phyloP scores from a whole-genome alignment of 2,113 vertebrate genomes.

The Chamaetylas fuelleborni region DNA sequence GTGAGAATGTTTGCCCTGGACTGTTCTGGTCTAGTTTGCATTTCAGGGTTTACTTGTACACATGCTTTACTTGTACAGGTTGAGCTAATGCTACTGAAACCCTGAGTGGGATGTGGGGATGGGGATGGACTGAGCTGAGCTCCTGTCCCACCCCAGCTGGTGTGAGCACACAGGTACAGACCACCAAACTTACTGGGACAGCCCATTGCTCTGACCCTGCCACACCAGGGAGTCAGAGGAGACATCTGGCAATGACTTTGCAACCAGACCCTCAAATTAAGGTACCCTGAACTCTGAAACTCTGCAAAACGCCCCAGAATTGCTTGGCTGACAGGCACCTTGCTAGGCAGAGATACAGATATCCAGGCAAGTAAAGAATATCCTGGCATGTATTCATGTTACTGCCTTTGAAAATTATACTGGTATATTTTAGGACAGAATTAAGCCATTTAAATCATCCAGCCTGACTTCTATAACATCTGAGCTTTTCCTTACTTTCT shows the following conservation, averaged over 20 bases:
- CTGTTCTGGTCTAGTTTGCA: not conserved
- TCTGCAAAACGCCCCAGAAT: not conserved
- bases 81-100: not conserved
- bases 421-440: not conserved
- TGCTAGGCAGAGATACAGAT: not conserved
- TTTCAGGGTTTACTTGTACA: not conserved
- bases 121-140: not conserved
- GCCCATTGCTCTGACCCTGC: not conserved
- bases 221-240: not conserved
- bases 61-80: not conserved
- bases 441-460: not conserved
- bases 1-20: not conserved
- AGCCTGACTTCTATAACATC: not conserved
- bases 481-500: not conserved
- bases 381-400: not conserved
- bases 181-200: not conserved
- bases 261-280: not conserved
- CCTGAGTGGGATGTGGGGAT: not conserved
- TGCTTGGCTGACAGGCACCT: not conserved
- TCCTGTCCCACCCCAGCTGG: not conserved
- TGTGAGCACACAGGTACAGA: not conserved
- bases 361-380: not conserved
- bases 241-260: not conserved
- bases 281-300: not conserved
- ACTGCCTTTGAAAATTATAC: not conserved